These are phyloP conservation scores for Argyrosomus regius DNA, from an alignment of 2,797 vertebrate species.

Conservation along the genomic window DNA sequence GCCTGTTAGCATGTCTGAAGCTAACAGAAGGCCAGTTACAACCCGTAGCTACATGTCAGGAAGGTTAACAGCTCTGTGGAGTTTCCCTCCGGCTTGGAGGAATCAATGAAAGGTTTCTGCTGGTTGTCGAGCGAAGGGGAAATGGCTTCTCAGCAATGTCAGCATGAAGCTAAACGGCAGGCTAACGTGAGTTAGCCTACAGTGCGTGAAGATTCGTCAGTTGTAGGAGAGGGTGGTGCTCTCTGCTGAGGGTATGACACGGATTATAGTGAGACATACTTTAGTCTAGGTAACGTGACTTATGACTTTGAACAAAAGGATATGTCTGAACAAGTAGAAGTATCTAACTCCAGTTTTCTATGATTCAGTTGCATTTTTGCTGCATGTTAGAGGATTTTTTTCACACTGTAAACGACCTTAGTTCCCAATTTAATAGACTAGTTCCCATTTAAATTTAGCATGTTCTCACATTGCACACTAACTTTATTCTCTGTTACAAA, in stretches of 20 bases:
- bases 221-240: constrained; percentile 64
- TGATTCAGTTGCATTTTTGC: neutral
- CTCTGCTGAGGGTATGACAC: constrained; percentile 53
- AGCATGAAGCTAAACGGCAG: constrained; percentile 50
- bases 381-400: neutral
- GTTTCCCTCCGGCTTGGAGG: neutral
- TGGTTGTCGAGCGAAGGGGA: constrained; percentile 19
- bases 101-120: neutral
- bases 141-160: neutral
- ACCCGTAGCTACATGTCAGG: constrained; percentile 1
- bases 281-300: constrained; percentile 18
- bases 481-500: too few species aligned
- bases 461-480: neutral
- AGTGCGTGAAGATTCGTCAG: constrained; percentile 42
- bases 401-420: neutral
- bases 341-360: neutral
- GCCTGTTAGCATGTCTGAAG: constrained; percentile 52
- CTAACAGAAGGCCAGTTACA: constrained; percentile 48
- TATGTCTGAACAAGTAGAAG: neutral
- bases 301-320: constrained; percentile 1
- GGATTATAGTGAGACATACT: constrained; percentile 35
- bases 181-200: constrained; percentile 52
- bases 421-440: neutral
- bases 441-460: neutral
- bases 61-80: constrained; percentile 15